Evolutionary conservation across 2,888 invertebrate species (phyloP).

Genomic region (Scaptomyza cyrtandrae): DNA sequence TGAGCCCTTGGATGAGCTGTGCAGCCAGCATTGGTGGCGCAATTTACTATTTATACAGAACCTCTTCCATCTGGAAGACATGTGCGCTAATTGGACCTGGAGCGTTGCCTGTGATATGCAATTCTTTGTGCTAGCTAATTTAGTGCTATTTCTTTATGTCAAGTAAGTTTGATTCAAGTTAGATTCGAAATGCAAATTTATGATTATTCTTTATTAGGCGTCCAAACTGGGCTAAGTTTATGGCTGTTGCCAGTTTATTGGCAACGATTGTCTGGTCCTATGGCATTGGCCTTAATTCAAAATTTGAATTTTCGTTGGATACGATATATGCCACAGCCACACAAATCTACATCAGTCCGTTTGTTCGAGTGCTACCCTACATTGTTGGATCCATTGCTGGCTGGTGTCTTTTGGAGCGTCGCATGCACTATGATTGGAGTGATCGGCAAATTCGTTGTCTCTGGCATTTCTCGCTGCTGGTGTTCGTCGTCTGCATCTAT

Average conservation of each 20-base stretch:
- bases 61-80: slow-evolving; percentile 80
- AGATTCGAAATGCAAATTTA: neutral
- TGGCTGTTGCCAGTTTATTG: slow-evolving; percentile 54
- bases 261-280: slow-evolving; percentile 80
- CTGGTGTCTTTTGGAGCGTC: slow-evolving; percentile 83
- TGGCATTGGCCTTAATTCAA: slow-evolving; percentile 70
- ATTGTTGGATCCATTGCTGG: slow-evolving; percentile 85
- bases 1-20: slow-evolving; percentile 83
- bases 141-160: slow-evolving; percentile 81
- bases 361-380: slow-evolving; percentile 86
- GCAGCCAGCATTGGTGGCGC: slow-evolving; percentile 84
- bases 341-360: slow-evolving; percentile 85
- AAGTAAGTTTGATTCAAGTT: slow-evolving; percentile 70
- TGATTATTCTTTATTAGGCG: slow-evolving; percentile 58
- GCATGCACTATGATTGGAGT: slow-evolving; percentile 70
- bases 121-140: slow-evolving; percentile 82
- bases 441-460: slow-evolving; percentile 71
- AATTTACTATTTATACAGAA: slow-evolving; percentile 84
- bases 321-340: slow-evolving; percentile 81
- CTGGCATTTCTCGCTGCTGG: slow-evolving; percentile 81
- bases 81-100: slow-evolving; percentile 85
- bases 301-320: slow-evolving; percentile 83
- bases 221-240: slow-evolving; percentile 67
- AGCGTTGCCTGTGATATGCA: slow-evolving; percentile 85
- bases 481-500: slow-evolving; percentile 80